phyloP scores from a whole-genome alignment of 2,113 vertebrate genomes.

The Felis catus region F.catus_Fca126_mat1.0 CM031411.1:114279001-114279500 shows the following conservation, averaged over 20 bases:
- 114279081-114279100: background rate
- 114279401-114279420: background rate
- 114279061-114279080: background rate
- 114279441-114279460: background rate
- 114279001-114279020: no score
- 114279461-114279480: background rate
- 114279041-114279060: background rate
- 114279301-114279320: background rate
- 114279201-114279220: background rate
- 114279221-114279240: slow-evolving; percentile 6
- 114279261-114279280: background rate
- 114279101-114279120: background rate
- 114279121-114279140: background rate
- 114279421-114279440: background rate
- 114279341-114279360: background rate
- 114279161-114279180: background rate
- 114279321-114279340: background rate
- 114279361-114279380: background rate
- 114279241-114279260: background rate
- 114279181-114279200: background rate
- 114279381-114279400: background rate
- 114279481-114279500: background rate
- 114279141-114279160: background rate
- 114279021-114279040: background rate
- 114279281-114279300: background rate